These are phyloP conservation scores for Australoheros scitulus DNA, from an alignment of 2,113 vertebrate species.

Conservation along the genomic window DNA sequence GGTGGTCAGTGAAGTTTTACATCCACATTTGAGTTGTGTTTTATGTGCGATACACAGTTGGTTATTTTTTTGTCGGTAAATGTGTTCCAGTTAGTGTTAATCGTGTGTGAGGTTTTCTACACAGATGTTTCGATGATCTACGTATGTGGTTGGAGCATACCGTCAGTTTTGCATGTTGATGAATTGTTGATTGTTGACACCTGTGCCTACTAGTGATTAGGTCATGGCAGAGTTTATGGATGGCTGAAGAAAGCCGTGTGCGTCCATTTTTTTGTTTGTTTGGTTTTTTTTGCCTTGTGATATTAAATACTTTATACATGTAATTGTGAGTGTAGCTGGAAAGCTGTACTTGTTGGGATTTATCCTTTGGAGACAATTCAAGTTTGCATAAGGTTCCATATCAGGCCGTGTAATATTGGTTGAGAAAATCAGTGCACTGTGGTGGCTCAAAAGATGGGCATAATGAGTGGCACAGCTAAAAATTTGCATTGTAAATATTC, in stretches of 20 bases:
- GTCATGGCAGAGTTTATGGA: background rate
- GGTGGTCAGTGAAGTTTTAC: background rate
- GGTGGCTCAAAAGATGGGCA: background rate
- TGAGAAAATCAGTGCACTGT: background rate
- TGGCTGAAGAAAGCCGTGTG: background rate
- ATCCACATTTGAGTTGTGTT: background rate
- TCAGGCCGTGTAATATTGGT: background rate
- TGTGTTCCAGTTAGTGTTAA: background rate
- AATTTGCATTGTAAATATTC: background rate
- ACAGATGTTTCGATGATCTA: background rate
- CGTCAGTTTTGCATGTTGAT: background rate
- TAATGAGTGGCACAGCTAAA: background rate
- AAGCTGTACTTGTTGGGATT: background rate
- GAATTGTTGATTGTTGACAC: background rate
- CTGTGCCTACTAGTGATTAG: background rate
- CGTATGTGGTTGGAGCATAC: background rate
- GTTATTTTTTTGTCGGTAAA: background rate
- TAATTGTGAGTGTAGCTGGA: background rate
- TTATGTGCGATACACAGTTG: background rate
- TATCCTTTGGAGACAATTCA: background rate
- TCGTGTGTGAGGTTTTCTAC: too few species aligned
- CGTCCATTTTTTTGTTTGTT: too few species aligned
- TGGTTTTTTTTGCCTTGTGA: too few species aligned
- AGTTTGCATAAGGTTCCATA: background rate
- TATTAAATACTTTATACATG: too few species aligned